Evolutionary conservation across 2,888 invertebrate species (phyloP).

Genomic region (Agonopterix arenella): DNA sequence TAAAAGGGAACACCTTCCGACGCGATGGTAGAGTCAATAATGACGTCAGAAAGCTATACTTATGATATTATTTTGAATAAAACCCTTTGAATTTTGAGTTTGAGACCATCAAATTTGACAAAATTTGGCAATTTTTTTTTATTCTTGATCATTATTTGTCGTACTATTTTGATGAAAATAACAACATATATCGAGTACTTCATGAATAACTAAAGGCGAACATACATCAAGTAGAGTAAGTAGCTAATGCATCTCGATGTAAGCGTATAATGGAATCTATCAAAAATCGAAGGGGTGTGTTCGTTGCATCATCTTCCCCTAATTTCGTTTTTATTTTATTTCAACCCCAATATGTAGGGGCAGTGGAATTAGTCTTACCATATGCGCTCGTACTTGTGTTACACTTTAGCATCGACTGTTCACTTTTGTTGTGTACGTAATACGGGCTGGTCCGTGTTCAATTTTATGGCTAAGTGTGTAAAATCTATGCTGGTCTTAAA

Average conservation of each 20-base stretch:
- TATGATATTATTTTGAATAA: too few species aligned
- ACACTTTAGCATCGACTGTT: constrained; percentile 60
- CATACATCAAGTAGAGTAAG: constrained; percentile 38
- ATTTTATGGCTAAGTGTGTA: not conserved
- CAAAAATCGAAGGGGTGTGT: constrained; percentile 74
- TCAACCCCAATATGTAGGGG: constrained; percentile 51
- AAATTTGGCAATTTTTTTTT: too few species aligned
- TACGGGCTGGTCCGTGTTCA: not conserved
- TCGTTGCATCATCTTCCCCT: constrained; percentile 70
- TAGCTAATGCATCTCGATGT: constrained; percentile 55
- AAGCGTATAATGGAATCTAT: constrained; percentile 70
- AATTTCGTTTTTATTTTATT: constrained; percentile 73
- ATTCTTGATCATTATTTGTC: not conserved
- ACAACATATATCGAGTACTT: not conserved
- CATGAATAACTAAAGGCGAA: constrained; percentile 29
- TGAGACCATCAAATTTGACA: too few species aligned
- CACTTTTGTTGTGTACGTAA: constrained; percentile 42
- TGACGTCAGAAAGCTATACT: too few species aligned
- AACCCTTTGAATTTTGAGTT: too few species aligned
- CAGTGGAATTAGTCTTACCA: constrained; percentile 73
- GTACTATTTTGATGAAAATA: too few species aligned
- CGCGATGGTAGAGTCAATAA: too few species aligned
- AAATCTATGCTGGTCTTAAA: not conserved
- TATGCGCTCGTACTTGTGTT: constrained; percentile 72
- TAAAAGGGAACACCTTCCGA: too few species aligned